These are phyloP conservation scores for Drosophila falleni DNA, from an alignment of 2,888 invertebrate genomes.

Conservation along the genomic window DNA sequence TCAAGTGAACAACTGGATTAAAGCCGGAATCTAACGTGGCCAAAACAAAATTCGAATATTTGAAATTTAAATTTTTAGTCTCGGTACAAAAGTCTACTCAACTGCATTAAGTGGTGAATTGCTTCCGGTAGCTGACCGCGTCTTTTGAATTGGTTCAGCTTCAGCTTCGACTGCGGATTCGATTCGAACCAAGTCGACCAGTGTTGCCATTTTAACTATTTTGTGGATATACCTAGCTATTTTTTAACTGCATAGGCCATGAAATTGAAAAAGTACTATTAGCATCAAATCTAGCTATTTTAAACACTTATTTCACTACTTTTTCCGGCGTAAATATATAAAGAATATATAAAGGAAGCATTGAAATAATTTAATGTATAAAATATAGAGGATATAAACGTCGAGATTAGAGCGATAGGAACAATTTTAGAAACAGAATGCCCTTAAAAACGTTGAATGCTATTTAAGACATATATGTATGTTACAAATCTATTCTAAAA, in stretches of 20 bases:
- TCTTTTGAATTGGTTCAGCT: slow-evolving; percentile 16
- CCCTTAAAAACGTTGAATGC: too few species aligned
- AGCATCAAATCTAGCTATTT: background rate
- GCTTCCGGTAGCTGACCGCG: slow-evolving; percentile 68
- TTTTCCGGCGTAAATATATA: too few species aligned
- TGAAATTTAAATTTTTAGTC: slow-evolving; percentile 56
- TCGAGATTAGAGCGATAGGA: too few species aligned
- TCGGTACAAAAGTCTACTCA: slow-evolving; percentile 56
- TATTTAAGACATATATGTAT: too few species aligned
- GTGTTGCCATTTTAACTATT: background rate
- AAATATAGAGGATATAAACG: background rate
- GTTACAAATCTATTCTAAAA: too few species aligned
- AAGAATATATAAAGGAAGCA: background rate
- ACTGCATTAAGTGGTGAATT: slow-evolving; percentile 70
- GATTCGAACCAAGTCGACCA: background rate
- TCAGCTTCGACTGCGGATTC: slow-evolving; percentile 4
- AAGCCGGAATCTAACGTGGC: slow-evolving; percentile 57
- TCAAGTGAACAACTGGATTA: slow-evolving; percentile 39
- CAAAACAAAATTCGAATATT: slow-evolving; percentile 40
- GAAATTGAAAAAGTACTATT: background rate
- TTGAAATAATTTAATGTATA: background rate
- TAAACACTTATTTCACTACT: too few species aligned
- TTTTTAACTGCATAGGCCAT: background rate
- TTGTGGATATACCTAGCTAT: background rate
- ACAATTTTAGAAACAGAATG: too few species aligned